phyloP scores from a whole-genome alignment of 53 echinoderm and acorn worm genomes.

The Apostichopus leukothele region DNA sequence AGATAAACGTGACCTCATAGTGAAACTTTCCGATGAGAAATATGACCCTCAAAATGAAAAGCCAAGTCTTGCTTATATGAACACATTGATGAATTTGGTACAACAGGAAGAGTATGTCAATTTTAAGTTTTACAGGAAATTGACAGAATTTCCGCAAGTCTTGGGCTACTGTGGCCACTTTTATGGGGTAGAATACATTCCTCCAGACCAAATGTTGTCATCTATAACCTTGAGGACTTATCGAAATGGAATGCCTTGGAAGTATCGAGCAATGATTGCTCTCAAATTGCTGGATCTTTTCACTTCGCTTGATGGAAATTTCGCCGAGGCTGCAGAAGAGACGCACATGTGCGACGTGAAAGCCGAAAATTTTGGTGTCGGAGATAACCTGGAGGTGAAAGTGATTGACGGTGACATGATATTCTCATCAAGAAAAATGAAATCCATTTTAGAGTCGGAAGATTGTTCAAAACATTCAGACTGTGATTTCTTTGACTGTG shows the following conservation, averaged over 20 bases:
- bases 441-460: conserved; percentile 61
- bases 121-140: conserved; percentile 56
- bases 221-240: conserved; percentile 32
- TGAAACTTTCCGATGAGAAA: conserved; percentile 11
- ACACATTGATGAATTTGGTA: conserved; percentile 77
- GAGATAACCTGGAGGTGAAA: conserved; percentile 61
- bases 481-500: conserved; percentile 96
- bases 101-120: conserved; percentile 85
- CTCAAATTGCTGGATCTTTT: conserved; percentile 64
- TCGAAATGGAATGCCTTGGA: conserved; percentile 57
- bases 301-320: conserved; percentile 57
- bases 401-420: conserved; percentile 88
- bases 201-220: conserved; percentile 63
- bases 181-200: conserved; percentile 75
- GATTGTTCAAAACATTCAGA: conserved; percentile 62
- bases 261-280: conserved; percentile 63
- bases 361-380: conserved; percentile 87
- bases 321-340: conserved; percentile 17
- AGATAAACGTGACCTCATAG: background rate
- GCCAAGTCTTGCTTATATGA: conserved; percentile 58
- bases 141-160: conserved; percentile 58
- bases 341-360: conserved; percentile 91
- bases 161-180: conserved; percentile 89
- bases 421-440: conserved; percentile 71
- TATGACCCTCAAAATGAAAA: conserved; percentile 11